Conservation (phyloP, 1,140 invertebrate species). For the Drosophila auraria region DNA sequence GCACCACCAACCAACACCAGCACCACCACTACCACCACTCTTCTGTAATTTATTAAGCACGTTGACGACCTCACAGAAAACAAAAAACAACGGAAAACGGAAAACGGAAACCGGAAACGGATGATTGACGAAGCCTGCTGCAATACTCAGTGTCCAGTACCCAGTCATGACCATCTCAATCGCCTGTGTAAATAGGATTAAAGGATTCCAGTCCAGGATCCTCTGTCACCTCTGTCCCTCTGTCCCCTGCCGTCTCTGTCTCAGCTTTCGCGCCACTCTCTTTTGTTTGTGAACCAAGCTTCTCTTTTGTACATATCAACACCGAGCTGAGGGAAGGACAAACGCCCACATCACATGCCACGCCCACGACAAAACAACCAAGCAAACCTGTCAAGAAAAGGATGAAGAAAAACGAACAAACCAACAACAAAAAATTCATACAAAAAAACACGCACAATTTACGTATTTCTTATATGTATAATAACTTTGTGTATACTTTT, state of each 20-base stretch:
- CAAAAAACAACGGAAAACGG: conserved; percentile 90
- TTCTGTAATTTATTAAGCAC: conserved; percentile 96
- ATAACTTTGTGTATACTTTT: conserved; percentile 72
- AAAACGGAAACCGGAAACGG: conserved; percentile 88
- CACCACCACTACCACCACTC: conserved; percentile 88
- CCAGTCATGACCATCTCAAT: conserved; percentile 86
- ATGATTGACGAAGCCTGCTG: conserved; percentile 88
- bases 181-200: conserved; percentile 52
- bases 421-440: conserved; percentile 44
- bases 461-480: conserved; percentile 57
- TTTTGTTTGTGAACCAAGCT: conserved; percentile 55
- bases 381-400: conserved; percentile 49
- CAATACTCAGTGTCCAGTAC: conserved; percentile 92
- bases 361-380: conserved; percentile 62
- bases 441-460: conserved; percentile 70
- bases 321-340: conserved; percentile 39
- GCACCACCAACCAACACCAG: conserved; percentile 86
- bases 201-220: conserved; percentile 23
- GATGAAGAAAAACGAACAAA: conserved; percentile 46
- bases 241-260: conserved; percentile 61
- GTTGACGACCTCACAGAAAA: conserved; percentile 65
- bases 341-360: conserved; percentile 61
- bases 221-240: conserved; percentile 31
- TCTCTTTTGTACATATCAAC: conserved; percentile 67
- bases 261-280: conserved; percentile 77